Evolutionary conservation across 1,140 invertebrate species (phyloP).

Genomic region (Drosophila nebulosa): DNA sequence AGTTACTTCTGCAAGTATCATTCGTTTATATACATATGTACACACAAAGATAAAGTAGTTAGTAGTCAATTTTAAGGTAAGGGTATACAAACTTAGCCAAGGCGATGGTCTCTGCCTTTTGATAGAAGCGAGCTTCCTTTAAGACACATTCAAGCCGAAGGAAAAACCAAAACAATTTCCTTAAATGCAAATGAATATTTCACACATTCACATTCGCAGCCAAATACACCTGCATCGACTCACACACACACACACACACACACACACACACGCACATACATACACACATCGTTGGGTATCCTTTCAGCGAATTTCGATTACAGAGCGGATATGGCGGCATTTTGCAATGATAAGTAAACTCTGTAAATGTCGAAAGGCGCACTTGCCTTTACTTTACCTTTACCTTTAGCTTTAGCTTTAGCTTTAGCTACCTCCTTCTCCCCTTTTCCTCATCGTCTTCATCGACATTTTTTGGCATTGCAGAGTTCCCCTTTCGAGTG

Average conservation of each 20-base stretch:
- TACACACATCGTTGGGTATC: constrained; percentile 30
- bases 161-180: constrained; percentile 49
- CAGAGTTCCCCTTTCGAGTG: constrained; percentile 12
- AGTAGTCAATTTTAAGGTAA: too few relatives aligned
- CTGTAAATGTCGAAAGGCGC: constrained; percentile 2
- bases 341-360: constrained; percentile 48
- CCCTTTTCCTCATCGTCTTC: not conserved
- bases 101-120: too few relatives aligned
- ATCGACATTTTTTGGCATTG: constrained; percentile 12
- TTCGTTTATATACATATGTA: too few relatives aligned
- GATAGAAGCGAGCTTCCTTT: too few relatives aligned
- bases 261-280: constrained; percentile 14
- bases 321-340: constrained; percentile 59
- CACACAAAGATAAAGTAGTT: too few relatives aligned
- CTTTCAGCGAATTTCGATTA: constrained; percentile 62
- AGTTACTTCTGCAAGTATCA: too few relatives aligned
- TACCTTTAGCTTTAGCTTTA: constrained; percentile 3
- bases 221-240: constrained; percentile 13
- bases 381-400: not conserved
- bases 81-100: not conserved
- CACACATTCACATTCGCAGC: constrained; percentile 5
- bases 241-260: too few relatives aligned
- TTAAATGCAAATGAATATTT: constrained; percentile 58
- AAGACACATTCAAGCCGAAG: not conserved
- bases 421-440: constrained; percentile 12